Evolutionary conservation across 2,797 vertebrate genomes (phyloP), one percentile per base, ranked within the genome.

Genomic region (Pipistrellus pygmaeus): DNA sequence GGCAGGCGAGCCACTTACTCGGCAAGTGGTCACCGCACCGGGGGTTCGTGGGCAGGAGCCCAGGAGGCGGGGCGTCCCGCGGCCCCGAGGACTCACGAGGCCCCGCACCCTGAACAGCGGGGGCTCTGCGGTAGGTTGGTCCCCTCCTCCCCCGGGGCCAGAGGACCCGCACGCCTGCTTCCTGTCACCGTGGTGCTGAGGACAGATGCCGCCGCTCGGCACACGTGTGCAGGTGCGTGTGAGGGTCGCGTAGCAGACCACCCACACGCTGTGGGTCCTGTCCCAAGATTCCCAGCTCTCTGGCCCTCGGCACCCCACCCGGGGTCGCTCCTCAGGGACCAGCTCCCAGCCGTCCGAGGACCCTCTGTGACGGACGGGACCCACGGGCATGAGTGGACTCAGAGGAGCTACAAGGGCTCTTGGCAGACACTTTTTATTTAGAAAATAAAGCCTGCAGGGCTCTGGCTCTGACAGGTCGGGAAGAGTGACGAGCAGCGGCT

Each of bases 401-500:
- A 41, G 21, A 12, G 12, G 13, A 64, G 48, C 48, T 6, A 5
- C 6, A 13, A 6, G 4, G 0, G 1, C 15, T 55, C 51, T 14
- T 4, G 51, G 81, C 25, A 93, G 91, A 75, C 27, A 30, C 15
- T n/a, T 68, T 97, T 97, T 96, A 96, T 91, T 97, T 60, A 46
- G 91, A 88, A 95, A 94, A 92, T 20, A 10, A 25, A 11, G 8
- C 81, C 38, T 41, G 21, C 62, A 27, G 20, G 41, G 38, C 18
- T 62, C 76, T 15, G 51, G 51, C 75, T 88, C 27, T 10, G 57
- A 60, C 51, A 5, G 60, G 30, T 30, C 0, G 23, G 48, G n/a
- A 41, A 0, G 12, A 15, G 60, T 13, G 44, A 76, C 21, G 53
- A 32, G 53, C 32, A 51, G 76, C 46, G 23, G 55, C 1, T 66